Percentiles rank a stretch among this genome's conserved stretches.
phyloP scores from a whole-genome alignment of 2,113 vertebrate species.

The Choloepus hoffmanni region DNA sequence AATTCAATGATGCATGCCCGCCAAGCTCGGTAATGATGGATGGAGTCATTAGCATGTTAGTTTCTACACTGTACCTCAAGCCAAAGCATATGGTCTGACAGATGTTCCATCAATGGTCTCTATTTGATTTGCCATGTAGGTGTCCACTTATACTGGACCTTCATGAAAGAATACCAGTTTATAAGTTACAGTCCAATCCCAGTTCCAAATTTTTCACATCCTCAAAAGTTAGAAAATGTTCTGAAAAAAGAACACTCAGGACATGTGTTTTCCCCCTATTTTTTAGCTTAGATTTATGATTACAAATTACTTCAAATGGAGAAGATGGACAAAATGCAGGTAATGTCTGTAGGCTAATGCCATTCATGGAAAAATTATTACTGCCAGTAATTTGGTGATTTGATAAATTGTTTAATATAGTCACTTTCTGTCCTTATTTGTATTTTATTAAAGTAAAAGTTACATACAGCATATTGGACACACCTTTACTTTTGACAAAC shows the following conservation, averaged over 20 bases:
- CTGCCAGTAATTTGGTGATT: neutral
- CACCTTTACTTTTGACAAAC: neutral
- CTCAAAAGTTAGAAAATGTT: neutral
- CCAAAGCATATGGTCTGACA: constrained; percentile 90
- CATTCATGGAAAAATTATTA: neutral
- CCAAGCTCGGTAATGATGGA: constrained; percentile 85
- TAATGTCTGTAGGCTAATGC: neutral
- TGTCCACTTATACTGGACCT: constrained; percentile 81
- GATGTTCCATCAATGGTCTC: constrained; percentile 85
- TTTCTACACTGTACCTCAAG: constrained; percentile 84
- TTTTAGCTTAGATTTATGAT: neutral
- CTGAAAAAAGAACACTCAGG: neutral
- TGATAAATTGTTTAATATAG: neutral
- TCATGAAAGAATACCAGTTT: constrained; percentile 73
- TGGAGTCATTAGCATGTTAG: constrained; percentile 86
- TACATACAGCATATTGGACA: neutral
- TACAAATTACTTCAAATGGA: neutral
- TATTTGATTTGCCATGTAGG: constrained; percentile 61
- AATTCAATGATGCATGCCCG: constrained; percentile 75
- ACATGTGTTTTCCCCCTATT: neutral
- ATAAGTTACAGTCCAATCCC: constrained; percentile 30
- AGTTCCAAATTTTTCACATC: neutral
- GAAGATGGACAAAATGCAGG: neutral
- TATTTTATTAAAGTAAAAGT: neutral
- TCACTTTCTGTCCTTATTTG: neutral